phyloP scores from a whole-genome alignment of 1,140 invertebrate species.

The Bathynomus jamesi region DNA sequence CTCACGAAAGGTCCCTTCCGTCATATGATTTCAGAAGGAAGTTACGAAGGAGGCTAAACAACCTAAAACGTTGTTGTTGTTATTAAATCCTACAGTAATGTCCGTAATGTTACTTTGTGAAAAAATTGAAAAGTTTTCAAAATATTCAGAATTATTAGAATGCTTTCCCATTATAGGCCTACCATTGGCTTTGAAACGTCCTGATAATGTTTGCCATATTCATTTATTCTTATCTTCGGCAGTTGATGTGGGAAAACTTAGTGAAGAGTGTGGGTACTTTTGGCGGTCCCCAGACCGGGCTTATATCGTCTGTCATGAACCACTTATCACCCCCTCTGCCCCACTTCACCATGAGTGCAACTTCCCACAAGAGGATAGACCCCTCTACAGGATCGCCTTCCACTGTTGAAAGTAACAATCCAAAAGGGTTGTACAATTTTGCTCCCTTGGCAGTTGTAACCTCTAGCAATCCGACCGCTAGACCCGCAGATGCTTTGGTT shows the following conservation, averaged over 20 bases:
- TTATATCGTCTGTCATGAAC: constrained; percentile 50
- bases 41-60: too few relatives aligned
- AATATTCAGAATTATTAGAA: too few relatives aligned
- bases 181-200: too few relatives aligned
- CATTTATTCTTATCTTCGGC: constrained; percentile 5
- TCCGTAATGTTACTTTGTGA: too few relatives aligned
- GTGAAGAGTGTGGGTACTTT: constrained; percentile 37
- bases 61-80: too few relatives aligned
- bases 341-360: constrained; percentile 44
- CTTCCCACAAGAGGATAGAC: constrained; percentile 29
- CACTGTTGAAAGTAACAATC: constrained; percentile 6
- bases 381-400: constrained; percentile 2
- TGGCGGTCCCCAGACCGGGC: constrained; percentile 46
- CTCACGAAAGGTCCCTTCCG: too few relatives aligned
- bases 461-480: constrained; percentile 73
- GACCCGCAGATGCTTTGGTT: constrained; percentile 77
- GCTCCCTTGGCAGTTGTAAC: constrained; percentile 73
- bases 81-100: too few relatives aligned
- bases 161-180: too few relatives aligned
- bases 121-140: too few relatives aligned
- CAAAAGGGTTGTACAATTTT: constrained; percentile 71
- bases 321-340: constrained; percentile 42
- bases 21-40: too few relatives aligned
- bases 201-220: too few relatives aligned
- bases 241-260: constrained; percentile 46